Conservation (phyloP, 2,888 invertebrate genomes). For the Eristalis pertinax region DNA sequence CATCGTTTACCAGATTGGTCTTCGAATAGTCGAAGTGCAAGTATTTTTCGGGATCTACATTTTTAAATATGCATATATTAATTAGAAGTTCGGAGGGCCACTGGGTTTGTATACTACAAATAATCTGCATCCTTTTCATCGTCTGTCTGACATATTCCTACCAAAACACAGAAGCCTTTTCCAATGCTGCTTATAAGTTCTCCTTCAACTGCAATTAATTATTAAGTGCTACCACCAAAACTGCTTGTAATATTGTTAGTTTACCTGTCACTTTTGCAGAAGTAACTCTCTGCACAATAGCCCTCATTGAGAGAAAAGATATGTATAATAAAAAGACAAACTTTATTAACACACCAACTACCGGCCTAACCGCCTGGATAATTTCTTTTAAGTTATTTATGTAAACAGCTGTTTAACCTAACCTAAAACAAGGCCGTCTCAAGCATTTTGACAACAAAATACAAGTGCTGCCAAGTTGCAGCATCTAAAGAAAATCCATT, state of each 20-base stretch:
- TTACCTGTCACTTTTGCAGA: constrained; percentile 89
- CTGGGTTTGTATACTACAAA: constrained; percentile 84
- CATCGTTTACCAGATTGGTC: constrained; percentile 89
- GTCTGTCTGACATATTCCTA: constrained; percentile 91
- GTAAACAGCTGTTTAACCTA: background rate
- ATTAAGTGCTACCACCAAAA: background rate
- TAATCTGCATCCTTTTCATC: constrained; percentile 90
- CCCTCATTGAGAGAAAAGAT: constrained; percentile 84
- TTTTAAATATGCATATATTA: background rate
- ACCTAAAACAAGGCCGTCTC: too few species aligned
- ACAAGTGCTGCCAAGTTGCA: too few species aligned
- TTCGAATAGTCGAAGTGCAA: constrained; percentile 91
- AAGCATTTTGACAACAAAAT: too few species aligned
- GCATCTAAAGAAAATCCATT: too few species aligned
- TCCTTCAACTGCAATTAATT: constrained; percentile 85
- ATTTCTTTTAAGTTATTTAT: background rate
- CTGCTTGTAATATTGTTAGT: background rate
- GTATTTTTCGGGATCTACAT: constrained; percentile 88
- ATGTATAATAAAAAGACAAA: background rate
- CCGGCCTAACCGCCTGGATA: background rate
- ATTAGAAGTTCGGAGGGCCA: background rate
- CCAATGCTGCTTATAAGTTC: constrained; percentile 90
- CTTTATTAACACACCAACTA: background rate
- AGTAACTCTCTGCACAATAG: constrained; percentile 88
- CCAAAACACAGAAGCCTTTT: constrained; percentile 91